These are phyloP conservation scores for Pelagia noctiluca DNA, from an alignment of 30 jellyfish, hydroid and myxozoan genomes.

Conservation along the genomic window DNA sequence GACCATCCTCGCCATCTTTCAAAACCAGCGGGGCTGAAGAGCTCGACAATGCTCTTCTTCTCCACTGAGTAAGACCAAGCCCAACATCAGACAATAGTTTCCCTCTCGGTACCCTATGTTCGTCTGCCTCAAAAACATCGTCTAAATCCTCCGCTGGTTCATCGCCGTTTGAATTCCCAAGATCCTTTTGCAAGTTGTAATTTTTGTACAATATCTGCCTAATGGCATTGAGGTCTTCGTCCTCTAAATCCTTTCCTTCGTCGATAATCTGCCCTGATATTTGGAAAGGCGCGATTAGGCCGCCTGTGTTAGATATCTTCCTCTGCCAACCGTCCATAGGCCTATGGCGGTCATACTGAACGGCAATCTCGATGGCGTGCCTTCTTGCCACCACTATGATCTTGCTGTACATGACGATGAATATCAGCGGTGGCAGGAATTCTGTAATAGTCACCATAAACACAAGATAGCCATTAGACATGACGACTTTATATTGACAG, in stretches of 20 bases:
- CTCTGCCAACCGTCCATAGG: slow-evolving; percentile 41
- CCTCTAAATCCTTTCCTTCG: neutral
- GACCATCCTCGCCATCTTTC: slow-evolving; percentile 9
- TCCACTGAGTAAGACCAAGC: slow-evolving; percentile 43
- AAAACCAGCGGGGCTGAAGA: slow-evolving; percentile 3
- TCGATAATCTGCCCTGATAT: slow-evolving; percentile 5
- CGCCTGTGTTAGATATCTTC: slow-evolving; percentile 34
- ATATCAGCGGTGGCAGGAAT: slow-evolving; percentile 41
- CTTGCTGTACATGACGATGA: slow-evolving; percentile 50
- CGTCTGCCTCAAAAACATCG: slow-evolving; percentile 23
- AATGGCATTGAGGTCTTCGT: slow-evolving; percentile 12
- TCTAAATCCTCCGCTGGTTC: neutral
- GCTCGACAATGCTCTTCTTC: slow-evolving; percentile 23
- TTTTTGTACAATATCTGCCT: slow-evolving; percentile 31
- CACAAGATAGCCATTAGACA: slow-evolving; percentile 20
- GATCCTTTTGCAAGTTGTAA: neutral
- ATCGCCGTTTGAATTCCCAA: neutral
- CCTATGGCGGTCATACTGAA: slow-evolving; percentile 29
- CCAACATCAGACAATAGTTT: slow-evolving; percentile 45
- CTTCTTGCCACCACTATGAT: slow-evolving; percentile 43
- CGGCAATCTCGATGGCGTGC: slow-evolving; percentile 65
- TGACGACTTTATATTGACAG: slow-evolving; percentile 26
- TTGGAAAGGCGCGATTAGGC: slow-evolving; percentile 38
- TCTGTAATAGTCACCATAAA: slow-evolving; percentile 40
- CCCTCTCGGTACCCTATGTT: neutral